phyloP scores from a whole-genome alignment of 2,888 invertebrate species.

The Agonopterix arenella region DNA sequence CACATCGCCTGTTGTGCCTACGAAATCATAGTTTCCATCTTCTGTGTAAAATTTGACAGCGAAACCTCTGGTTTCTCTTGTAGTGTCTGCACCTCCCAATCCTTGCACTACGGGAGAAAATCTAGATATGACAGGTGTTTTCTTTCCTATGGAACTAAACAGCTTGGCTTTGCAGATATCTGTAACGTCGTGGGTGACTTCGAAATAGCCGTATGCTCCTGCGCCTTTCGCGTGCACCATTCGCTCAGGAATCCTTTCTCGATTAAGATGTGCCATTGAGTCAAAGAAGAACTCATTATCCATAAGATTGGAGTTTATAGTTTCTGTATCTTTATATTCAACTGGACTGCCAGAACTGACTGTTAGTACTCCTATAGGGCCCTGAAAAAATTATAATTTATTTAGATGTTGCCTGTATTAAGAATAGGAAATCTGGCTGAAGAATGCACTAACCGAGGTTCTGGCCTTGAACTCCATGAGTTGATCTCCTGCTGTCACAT shows the following conservation, averaged over 20 bases:
- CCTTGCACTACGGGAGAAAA: conserved; percentile 79
- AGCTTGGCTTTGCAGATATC: conserved; percentile 64
- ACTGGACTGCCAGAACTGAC: conserved; percentile 51
- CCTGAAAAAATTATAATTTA: conserved; percentile 3
- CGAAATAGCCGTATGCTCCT: conserved; percentile 64
- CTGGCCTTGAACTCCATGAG: neutral
- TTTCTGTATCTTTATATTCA: conserved; percentile 1
- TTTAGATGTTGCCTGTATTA: neutral
- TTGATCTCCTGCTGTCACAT: neutral
- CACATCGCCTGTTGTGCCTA: conserved; percentile 57
- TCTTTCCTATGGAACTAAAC: conserved; percentile 77
- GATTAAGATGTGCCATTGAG: conserved; percentile 83
- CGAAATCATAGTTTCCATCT: conserved; percentile 25
- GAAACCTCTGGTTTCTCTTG: conserved; percentile 51
- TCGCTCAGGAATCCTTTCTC: conserved; percentile 92
- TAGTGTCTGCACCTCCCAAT: conserved; percentile 77
- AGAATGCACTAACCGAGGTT: neutral
- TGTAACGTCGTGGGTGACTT: conserved; percentile 4
- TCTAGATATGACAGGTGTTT: conserved; percentile 73
- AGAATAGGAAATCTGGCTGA: neutral
- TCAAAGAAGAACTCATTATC: conserved; percentile 72
- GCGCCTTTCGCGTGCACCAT: conserved; percentile 94
- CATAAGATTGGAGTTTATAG: conserved; percentile 9
- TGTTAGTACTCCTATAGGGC: conserved; percentile 12
- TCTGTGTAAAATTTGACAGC: conserved; percentile 42